A percentile compares a stretch with the other conserved stretches of the same genome.
Conservation (phyloP, 2,797 vertebrate species). For the Pipistrellus kuhlii region DNA sequence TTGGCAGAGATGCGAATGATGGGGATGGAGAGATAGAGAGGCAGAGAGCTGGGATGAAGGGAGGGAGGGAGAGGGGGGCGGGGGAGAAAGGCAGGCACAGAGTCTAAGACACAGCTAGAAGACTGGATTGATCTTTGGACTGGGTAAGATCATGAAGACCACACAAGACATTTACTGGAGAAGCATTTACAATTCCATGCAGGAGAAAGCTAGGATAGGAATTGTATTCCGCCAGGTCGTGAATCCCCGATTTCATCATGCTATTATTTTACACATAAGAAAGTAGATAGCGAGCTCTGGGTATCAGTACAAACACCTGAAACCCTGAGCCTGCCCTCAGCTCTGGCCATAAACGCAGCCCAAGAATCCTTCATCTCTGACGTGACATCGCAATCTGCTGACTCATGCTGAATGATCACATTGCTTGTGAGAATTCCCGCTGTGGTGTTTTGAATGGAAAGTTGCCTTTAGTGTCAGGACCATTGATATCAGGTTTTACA, state of each 20-base stretch:
- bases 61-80: background rate
- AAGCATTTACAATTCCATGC: background rate
- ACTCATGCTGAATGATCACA: background rate
- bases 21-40: background rate
- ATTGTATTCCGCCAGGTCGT: background rate
- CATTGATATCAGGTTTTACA: background rate
- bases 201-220: background rate
- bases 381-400: background rate
- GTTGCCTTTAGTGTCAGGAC: background rate
- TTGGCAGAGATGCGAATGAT: background rate
- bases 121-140: background rate
- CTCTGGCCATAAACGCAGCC: background rate
- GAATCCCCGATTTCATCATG: background rate
- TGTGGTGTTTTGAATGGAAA: background rate
- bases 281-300: background rate
- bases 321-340: background rate
- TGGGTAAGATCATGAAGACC: background rate
- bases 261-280: background rate
- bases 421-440: constrained; percentile 30
- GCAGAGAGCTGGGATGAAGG: background rate
- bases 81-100: background rate
- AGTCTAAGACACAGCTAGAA: background rate
- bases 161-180: background rate
- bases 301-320: background rate
- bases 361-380: background rate